These are phyloP conservation scores for Watersipora subatra DNA, from an alignment of 1,140 invertebrate genomes.

Conservation along the genomic window DNA sequence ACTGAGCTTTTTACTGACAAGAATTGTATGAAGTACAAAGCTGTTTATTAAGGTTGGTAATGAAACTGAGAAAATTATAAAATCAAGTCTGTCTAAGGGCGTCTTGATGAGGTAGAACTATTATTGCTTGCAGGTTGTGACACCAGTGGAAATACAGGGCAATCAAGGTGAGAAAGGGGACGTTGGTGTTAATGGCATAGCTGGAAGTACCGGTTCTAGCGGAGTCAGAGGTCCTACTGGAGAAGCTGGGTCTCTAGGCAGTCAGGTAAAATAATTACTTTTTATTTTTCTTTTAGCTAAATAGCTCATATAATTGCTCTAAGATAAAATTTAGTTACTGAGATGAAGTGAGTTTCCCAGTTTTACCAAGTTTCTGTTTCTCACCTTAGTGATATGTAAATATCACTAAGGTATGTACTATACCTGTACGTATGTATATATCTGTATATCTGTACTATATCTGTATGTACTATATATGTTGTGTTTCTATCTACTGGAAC, in stretches of 20 bases:
- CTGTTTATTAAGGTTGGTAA: too few species aligned
- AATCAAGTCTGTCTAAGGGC: not conserved
- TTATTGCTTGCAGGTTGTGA: not conserved
- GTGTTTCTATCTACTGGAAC: not conserved
- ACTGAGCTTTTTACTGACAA: too few species aligned
- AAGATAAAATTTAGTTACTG: not conserved
- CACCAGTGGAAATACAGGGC: not conserved
- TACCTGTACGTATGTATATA: not conserved
- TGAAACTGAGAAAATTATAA: not conserved
- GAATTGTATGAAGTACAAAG: too few species aligned
- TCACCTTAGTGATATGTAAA: not conserved
- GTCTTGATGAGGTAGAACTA: not conserved
- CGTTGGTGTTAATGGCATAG: not conserved
- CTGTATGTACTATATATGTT: not conserved
- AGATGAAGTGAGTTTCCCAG: not conserved
- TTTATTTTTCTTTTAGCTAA: too few species aligned
- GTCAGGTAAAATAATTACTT: not conserved
- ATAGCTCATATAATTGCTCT: not conserved
- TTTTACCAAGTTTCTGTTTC: not conserved
- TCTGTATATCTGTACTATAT: not conserved
- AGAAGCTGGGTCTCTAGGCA: not conserved
- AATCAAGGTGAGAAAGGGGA: not conserved
- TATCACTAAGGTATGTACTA: not conserved
- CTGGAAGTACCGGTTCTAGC: not conserved
- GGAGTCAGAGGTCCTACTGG: not conserved